These are phyloP conservation scores for Acanthosoma haemorrhoidale DNA, from an alignment of 2,888 invertebrate genomes.

Conservation along the genomic window DNA sequence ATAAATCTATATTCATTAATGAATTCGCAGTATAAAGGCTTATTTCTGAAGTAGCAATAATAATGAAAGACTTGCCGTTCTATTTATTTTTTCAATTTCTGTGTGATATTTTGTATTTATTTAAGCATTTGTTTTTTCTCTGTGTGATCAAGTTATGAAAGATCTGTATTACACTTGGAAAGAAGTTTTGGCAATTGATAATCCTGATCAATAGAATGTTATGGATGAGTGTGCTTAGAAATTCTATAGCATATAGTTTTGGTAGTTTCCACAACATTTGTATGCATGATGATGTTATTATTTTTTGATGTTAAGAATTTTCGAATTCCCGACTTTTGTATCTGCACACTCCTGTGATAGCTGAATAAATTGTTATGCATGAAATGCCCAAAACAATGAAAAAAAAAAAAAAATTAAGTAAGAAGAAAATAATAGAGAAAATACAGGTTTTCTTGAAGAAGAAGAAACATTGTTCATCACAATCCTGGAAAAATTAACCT, in stretches of 20 bases:
- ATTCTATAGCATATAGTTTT: background rate
- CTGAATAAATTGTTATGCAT: background rate
- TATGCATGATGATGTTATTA: conserved; percentile 7
- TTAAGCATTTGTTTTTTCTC: too few relatives aligned
- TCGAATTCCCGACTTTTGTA: background rate
- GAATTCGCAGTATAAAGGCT: too few relatives aligned
- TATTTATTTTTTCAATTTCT: too few relatives aligned
- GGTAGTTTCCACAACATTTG: background rate
- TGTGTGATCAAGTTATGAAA: too few relatives aligned
- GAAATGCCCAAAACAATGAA: background rate
- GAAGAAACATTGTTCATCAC: background rate
- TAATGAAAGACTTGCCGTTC: too few relatives aligned
- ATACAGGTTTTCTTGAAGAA: background rate
- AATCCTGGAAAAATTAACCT: background rate
- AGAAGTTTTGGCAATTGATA: conserved; percentile 5
- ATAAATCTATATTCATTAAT: too few relatives aligned
- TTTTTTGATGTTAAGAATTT: background rate
- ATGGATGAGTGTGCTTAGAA: conserved; percentile 12
- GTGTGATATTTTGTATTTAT: too few relatives aligned
- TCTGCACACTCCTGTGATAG: background rate
- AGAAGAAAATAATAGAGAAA: background rate
- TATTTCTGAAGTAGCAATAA: too few relatives aligned
- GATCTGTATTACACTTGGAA: too few relatives aligned
- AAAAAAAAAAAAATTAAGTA: background rate
- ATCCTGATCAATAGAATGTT: background rate